Percentiles rank a stretch among this genome's conserved stretches.
Conservation (phyloP, 2,113 vertebrate genomes). For the Acanthochromis polyacanthus region DNA sequence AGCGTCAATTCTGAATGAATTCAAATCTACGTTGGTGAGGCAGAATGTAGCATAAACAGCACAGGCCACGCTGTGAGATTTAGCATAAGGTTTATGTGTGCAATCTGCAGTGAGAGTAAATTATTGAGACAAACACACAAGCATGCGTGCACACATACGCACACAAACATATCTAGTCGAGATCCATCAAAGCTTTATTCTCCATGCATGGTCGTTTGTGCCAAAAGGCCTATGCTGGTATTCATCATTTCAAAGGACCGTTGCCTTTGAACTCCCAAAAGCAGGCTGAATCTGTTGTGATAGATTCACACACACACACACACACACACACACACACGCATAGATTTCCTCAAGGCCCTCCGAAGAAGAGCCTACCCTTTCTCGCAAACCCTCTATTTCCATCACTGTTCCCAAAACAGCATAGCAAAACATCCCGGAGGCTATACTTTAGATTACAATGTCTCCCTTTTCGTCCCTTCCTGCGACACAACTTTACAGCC, state of each 20-base stretch:
- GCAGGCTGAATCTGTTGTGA: conserved; percentile 57
- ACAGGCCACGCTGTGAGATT: background rate
- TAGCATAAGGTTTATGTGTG: background rate
- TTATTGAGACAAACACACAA: background rate
- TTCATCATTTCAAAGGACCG: conserved; percentile 74
- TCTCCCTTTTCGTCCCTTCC: conserved; percentile 33
- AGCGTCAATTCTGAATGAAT: background rate
- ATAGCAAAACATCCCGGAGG: conserved; percentile 59
- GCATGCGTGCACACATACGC: background rate
- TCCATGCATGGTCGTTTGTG: conserved; percentile 49
- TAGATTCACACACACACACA: conserved; percentile 51
- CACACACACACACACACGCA: conserved; percentile 52
- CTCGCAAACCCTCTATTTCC: conserved; percentile 48
- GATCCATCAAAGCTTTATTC: conserved; percentile 56
- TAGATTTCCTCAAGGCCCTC: conserved; percentile 56
- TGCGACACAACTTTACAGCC: conserved; percentile 42
- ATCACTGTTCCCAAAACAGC: conserved; percentile 66
- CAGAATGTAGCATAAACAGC: background rate
- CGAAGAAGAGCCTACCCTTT: conserved; percentile 44
- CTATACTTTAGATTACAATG: conserved; percentile 50
- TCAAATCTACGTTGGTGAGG: background rate
- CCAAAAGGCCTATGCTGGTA: conserved; percentile 61
- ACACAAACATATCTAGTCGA: background rate
- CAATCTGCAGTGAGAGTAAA: conserved; percentile 8
- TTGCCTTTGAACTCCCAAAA: conserved; percentile 75